A percentile compares a stretch with the other conserved stretches of the same genome.
Conservation (phyloP, 2,888 invertebrate species). For the Phortica okadai region DNA sequence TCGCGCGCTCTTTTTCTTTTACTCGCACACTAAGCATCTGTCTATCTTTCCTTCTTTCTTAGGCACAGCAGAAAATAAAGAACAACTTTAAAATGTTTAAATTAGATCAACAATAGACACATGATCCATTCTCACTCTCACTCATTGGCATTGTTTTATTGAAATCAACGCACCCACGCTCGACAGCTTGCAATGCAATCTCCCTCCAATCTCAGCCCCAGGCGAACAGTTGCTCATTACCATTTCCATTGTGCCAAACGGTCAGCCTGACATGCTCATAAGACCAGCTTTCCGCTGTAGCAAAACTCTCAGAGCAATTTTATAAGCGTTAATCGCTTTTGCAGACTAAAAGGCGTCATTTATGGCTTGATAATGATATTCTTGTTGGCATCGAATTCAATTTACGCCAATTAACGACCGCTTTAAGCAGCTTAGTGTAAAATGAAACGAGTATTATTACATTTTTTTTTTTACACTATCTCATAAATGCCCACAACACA, state of each 20-base stretch:
- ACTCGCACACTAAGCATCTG: not conserved
- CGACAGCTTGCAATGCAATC: no score
- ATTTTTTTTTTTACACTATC: not conserved
- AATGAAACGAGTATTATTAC: no score
- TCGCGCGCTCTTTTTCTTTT: not conserved
- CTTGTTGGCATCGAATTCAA: constrained; percentile 27
- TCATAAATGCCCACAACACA: not conserved
- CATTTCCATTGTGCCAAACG: not conserved
- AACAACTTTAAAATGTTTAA: no score
- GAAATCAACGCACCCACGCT: no score
- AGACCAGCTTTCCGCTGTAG: not conserved
- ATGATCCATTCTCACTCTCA: no score
- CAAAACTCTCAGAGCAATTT: constrained; percentile 41
- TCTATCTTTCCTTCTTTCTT: no score
- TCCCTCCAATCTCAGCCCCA: no score
- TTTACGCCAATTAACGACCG: not conserved
- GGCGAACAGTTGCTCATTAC: not conserved
- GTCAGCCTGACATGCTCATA: not conserved
- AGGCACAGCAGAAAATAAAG: no score
- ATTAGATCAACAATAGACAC: no score
- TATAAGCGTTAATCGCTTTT: constrained; percentile 44
- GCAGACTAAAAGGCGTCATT: constrained; percentile 67
- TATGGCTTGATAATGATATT: constrained; percentile 53
- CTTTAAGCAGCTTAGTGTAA: not conserved
- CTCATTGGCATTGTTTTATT: no score